phyloP scores from a whole-genome alignment of 2,797 vertebrate genomes.

The Gymnoscopelus microlampas region DNA sequence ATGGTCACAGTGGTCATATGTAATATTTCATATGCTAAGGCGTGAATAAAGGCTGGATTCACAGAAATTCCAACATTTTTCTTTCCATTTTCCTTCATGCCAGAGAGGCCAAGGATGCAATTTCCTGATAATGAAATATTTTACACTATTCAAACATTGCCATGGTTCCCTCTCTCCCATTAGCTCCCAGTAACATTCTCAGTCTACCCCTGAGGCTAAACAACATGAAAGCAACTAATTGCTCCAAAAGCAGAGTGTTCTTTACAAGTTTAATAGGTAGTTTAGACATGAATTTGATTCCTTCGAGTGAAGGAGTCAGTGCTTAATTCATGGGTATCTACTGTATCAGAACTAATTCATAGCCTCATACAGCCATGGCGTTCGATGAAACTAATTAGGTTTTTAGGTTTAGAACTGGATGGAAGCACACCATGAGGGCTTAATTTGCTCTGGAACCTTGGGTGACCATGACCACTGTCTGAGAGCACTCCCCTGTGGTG shows the following conservation, averaged over 20 bases:
- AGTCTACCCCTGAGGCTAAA: background rate
- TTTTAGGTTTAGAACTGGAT: conserved; percentile 1
- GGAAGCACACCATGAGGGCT: background rate
- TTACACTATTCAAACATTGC: background rate
- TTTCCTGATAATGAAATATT: background rate
- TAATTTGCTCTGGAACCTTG: background rate
- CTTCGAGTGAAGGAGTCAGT: background rate
- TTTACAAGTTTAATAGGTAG: background rate
- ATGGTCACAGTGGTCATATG: background rate
- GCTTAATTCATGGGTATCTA: conserved; percentile 17
- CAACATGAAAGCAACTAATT: background rate
- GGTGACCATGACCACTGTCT: conserved; percentile 25
- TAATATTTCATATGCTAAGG: background rate
- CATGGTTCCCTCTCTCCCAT: background rate
- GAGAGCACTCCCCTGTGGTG: conserved; percentile 61
- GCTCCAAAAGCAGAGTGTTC: background rate
- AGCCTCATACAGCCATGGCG: too few species aligned
- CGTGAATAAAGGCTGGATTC: background rate
- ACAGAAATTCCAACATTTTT: background rate
- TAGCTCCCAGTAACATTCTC: background rate
- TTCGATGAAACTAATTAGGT: too few species aligned
- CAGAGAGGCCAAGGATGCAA: background rate
- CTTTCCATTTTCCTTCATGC: conserved; percentile 1
- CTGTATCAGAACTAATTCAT: background rate
- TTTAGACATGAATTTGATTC: background rate